Conservation (phyloP, 2,888 invertebrate genomes). For the Idaea dimidiata region DNA sequence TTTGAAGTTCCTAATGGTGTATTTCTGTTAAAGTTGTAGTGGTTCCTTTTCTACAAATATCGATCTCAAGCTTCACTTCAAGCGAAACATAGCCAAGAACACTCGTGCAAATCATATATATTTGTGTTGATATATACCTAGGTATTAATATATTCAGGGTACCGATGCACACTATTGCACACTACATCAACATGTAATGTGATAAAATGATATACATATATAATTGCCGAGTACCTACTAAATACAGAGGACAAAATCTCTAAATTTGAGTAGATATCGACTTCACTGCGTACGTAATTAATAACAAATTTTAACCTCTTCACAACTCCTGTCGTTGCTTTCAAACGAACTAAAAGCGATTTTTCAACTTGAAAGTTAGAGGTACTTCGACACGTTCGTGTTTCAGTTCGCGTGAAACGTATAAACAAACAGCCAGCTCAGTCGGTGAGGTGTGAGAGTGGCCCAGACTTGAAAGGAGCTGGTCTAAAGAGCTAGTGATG, state of each 20-base stretch:
- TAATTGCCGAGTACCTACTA: too few relatives aligned
- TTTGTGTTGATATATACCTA: too few relatives aligned
- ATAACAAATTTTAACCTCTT: constrained; percentile 15
- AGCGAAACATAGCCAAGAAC: too few relatives aligned
- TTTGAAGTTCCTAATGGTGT: too few relatives aligned
- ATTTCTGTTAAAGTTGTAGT: too few relatives aligned
- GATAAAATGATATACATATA: not conserved
- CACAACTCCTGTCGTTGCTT: constrained; percentile 30
- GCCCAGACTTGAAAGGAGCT: constrained; percentile 54
- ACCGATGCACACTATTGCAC: too few relatives aligned
- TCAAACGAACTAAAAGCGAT: constrained; percentile 53
- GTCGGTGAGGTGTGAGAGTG: constrained; percentile 47
- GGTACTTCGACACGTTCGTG: constrained; percentile 50
- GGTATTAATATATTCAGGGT: too few relatives aligned
- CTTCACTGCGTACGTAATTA: constrained; percentile 7
- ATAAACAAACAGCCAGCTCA: constrained; percentile 59
- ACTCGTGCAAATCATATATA: too few relatives aligned
- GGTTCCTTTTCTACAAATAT: too few relatives aligned
- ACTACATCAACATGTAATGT: not conserved
- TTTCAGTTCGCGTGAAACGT: constrained; percentile 61
- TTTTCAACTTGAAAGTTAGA: constrained; percentile 54
- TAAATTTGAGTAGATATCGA: not conserved
- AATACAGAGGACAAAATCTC: too few relatives aligned
- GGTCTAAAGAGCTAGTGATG: constrained; percentile 43
- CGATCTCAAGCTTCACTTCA: too few relatives aligned